Base-by-base conservation (phyloP, 2,888 invertebrate species). In the Galerucella pusilla region DNA sequence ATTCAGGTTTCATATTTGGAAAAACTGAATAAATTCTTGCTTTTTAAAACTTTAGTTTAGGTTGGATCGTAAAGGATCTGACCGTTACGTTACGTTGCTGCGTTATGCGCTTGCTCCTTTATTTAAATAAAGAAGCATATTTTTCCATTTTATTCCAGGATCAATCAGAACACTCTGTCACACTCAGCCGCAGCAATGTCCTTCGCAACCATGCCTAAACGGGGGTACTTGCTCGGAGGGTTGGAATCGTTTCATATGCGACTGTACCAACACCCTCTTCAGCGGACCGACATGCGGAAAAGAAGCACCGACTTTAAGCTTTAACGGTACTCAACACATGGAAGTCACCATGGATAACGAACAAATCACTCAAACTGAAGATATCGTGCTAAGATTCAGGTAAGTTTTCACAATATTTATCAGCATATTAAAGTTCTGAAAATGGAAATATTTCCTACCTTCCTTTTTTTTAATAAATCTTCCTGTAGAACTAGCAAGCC, bases 181-280 rank as follows among this genome's bases (percentile, higher is more conserved):
- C 86, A 92, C 94, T 12, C 92, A 94, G 84, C 91, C 94, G 78
- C 91, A 93, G 79, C 94, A 95, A 83, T 96, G 96, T 84, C 92
- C 93, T 72, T 94, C 94, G 63, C 93, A 94, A 16, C 97, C 97
- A 0, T 98, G 98, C 85, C 92, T 96, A 87, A 96, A 98, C 85
- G 94, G 94, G 2, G 97, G 97, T 0, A 89, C 90, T 28, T 98
- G 98, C 88, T 90, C 92, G 5, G 97, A 98, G 86, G 98, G 98
- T 0, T 98, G 98, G 98, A 97, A 98, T 88, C 90, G 98, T 20
- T 95, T 95, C 81, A 91, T 96, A 70, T 98, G 98, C 86, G 97
- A 98, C 87, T 98, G 98, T 86, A 93, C 96, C 11, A 91, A 92
- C 52, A 98, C 97, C 0, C 91, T 94, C 78, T 97, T 93, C 85